Evolutionary conservation across 2,113 vertebrate genomes (phyloP), one percentile per base, ranked within the genome.

Genomic region (Microcebus lehilahytsara): DNA sequence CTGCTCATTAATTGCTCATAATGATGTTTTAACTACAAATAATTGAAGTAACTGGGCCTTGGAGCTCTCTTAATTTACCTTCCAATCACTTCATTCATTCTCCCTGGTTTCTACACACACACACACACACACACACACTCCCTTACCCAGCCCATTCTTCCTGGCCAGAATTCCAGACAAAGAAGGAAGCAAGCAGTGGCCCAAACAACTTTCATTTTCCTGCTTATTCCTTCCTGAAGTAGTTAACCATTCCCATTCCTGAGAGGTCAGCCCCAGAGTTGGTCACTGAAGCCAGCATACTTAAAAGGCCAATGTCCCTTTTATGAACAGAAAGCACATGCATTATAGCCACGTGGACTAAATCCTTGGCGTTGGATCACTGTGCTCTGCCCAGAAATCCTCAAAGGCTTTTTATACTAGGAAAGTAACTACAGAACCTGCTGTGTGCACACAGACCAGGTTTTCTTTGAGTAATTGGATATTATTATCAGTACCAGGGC

Each of bases 1-100:
- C 80, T 91, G 40, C 53, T 92, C 95, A 93, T 97, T 96, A 97
- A 95, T 95, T 89, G 95, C 80, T 97, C 71, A 64, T 96, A 93
- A 97, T 20, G 85, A 88, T 79, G 42, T 83, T 81, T 95, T 96
- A 92, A 92, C 64, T 97, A 88, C 85, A 97, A 95, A 96, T 97
- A 97, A 96, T 96, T 84, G 66, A 77, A 87, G 42, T 51, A 90
- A 92, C 32, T 6, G 62, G 88, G 88, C n/a, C 71, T 88, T 23
- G 12, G 37, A 85, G n/a, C 12, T 49, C 71, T 86, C 85, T 80
- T 89, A 93, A 80, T 89, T 92, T 91, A 85, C 72, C 40, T 75
- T 94, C 37, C 74, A 69, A 49, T 90, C 34, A 66, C 5, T 78
- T 22, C 40, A 87, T 16, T 34, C 74, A 16, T 66, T 95, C 23